A percentile compares a stretch with the other conserved stretches of the same genome.
Evolutionary conservation across 2,888 invertebrate species (phyloP).

Genomic region (Rhagonycha fulva): DNA sequence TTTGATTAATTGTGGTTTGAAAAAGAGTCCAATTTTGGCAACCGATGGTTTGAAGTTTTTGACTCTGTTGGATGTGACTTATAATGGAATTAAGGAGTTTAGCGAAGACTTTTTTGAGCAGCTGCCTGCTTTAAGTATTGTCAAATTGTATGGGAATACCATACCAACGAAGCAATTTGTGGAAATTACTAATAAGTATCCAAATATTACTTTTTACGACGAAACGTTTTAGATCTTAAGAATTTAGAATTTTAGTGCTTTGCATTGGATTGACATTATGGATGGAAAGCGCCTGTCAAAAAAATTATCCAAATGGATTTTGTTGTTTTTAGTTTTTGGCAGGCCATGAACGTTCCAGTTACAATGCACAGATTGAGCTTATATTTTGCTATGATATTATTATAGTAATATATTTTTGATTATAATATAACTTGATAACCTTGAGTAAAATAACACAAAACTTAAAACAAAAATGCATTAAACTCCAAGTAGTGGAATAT

Average conservation of each 20-base stretch:
- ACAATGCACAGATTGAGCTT: not conserved
- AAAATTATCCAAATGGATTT: not conserved
- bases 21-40: not conserved
- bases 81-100: constrained; percentile 16
- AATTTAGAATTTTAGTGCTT: not conserved
- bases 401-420: not conserved
- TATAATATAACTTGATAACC: too few relatives aligned
- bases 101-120: constrained; percentile 2
- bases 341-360: not conserved
- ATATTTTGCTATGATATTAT: not conserved
- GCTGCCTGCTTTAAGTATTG: constrained; percentile 1
- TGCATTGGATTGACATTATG: not conserved
- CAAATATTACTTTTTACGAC: not conserved
- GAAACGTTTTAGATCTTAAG: not conserved
- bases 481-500: not conserved
- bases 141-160: constrained; percentile 15
- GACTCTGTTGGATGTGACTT: constrained; percentile 6
- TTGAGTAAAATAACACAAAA: too few relatives aligned
- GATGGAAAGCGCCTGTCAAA: not conserved
- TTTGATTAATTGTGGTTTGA: constrained; percentile 11
- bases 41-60: not conserved
- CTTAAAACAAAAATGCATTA: not conserved
- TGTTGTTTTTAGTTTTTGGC: not conserved
- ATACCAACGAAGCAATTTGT: not conserved
- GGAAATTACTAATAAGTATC: not conserved